These are phyloP conservation scores for Drosophila lacteicornis DNA, from an alignment of 1,140 invertebrate genomes.

Conservation along the genomic window DNA sequence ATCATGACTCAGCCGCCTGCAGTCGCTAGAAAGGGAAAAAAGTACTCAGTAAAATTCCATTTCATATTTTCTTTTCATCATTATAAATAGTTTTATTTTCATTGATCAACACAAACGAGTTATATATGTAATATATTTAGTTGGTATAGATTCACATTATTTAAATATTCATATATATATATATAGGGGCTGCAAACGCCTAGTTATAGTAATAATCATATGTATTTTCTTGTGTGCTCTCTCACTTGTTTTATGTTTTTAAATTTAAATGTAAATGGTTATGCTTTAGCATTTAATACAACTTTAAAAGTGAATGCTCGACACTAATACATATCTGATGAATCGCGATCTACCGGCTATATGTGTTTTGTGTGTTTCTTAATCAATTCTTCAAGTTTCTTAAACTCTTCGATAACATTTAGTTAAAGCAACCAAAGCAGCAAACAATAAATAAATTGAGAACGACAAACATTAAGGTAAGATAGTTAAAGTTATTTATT, in stretches of 20 bases:
- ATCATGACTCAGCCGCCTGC: not conserved
- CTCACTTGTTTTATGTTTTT: conserved; percentile 8
- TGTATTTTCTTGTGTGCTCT: conserved; percentile 53
- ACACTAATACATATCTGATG: conserved; percentile 34
- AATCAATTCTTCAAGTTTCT: conserved; percentile 30
- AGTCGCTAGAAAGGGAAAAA: conserved; percentile 5
- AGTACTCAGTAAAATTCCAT: not conserved
- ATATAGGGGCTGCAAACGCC: conserved; percentile 20
- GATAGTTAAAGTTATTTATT: conserved; percentile 49
- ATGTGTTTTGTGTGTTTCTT: conserved; percentile 10
- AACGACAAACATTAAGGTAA: conserved; percentile 57
- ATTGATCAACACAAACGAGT: conserved; percentile 74
- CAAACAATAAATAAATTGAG: conserved; percentile 46
- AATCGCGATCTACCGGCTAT: conserved; percentile 20
- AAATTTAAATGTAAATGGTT: conserved; percentile 19
- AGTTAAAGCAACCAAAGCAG: conserved; percentile 56
- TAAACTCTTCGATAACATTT: conserved; percentile 43
- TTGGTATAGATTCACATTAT: conserved; percentile 46
- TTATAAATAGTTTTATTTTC: conserved; percentile 75
- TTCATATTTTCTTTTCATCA: conserved; percentile 25
- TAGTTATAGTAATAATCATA: conserved; percentile 55
- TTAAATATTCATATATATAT: conserved; percentile 26
- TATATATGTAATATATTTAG: conserved; percentile 45
- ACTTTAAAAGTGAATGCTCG: conserved; percentile 51
- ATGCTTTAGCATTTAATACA: conserved; percentile 57